Conservation (phyloP, 2,797 vertebrate species). For the Enteromius paludinosus region DNA sequence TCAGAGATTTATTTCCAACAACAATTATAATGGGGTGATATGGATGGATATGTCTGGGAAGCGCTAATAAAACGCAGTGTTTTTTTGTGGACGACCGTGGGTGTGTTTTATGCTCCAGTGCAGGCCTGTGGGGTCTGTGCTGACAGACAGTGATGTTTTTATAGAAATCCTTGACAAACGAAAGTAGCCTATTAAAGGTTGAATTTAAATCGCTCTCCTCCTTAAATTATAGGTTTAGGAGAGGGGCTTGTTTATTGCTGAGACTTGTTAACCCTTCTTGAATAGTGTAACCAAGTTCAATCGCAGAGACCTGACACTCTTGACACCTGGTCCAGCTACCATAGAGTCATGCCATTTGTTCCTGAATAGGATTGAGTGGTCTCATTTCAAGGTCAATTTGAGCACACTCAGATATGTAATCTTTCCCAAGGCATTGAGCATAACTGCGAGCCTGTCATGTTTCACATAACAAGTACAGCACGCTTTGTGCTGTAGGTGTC, state of each 20-base stretch:
- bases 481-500: not conserved
- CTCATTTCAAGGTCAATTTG: conserved; percentile 33
- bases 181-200: not conserved
- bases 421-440: conserved; percentile 9
- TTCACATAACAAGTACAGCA: not conserved
- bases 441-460: conserved; percentile 24
- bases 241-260: not conserved
- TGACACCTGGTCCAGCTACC: conserved; percentile 1
- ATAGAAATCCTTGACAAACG: not conserved
- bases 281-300: not conserved
- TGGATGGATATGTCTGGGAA: conserved; percentile 39
- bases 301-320: not conserved
- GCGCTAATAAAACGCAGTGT: conserved; percentile 30
- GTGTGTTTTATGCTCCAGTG: not conserved
- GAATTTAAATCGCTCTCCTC: not conserved
- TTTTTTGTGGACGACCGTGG: not conserved
- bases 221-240: not conserved
- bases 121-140: conserved; percentile 4
- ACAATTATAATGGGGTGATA: conserved; percentile 49
- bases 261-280: conserved; percentile 12
- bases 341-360: conserved; percentile 1
- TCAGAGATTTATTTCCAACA: conserved; percentile 57
- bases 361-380: not conserved
- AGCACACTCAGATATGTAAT: conserved; percentile 16
- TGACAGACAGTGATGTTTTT: conserved; percentile 23